Conservation (phyloP, 2,888 invertebrate species). For the Phengaris alcon region DNA sequence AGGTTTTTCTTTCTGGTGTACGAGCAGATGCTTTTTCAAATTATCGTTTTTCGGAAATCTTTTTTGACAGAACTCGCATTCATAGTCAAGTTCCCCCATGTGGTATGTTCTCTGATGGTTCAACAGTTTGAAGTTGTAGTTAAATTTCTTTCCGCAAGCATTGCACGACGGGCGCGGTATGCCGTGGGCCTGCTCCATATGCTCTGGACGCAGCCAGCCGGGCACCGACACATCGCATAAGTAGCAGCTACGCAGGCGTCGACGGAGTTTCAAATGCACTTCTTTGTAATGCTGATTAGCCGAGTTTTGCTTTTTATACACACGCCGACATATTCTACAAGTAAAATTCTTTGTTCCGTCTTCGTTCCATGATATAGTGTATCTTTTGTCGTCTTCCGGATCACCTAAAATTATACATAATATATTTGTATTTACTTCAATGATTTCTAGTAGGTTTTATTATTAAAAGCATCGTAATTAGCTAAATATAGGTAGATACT, state of each 20-base stretch:
- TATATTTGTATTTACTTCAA: no score
- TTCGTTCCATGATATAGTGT: neutral
- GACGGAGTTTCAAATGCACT: constrained; percentile 51
- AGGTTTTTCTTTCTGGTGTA: neutral
- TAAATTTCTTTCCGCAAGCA: constrained; percentile 53
- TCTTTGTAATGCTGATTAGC: constrained; percentile 48
- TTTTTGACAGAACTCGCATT: neutral
- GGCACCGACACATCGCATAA: constrained; percentile 50
- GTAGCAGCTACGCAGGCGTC: constrained; percentile 48
- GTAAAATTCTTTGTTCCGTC: neutral
- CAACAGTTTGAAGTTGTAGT: constrained; percentile 46
- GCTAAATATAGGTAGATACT: no score
- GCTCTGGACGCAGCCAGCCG: constrained; percentile 45
- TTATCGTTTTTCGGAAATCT: neutral
- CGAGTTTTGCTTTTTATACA: neutral
- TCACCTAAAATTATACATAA: no score
- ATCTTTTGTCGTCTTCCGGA: no score
- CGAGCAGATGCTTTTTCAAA: neutral
- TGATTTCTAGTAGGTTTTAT: no score
- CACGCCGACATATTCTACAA: neutral
- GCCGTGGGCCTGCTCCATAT: constrained; percentile 50
- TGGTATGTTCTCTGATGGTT: constrained; percentile 49
- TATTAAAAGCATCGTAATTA: no score
- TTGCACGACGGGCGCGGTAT: constrained; percentile 48
- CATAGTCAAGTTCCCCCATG: constrained; percentile 48